Percentiles rank a stretch among this genome's conserved stretches.
Conservation (phyloP, 1,140 invertebrate species). For the Polypedilum vanderplanki region DNA sequence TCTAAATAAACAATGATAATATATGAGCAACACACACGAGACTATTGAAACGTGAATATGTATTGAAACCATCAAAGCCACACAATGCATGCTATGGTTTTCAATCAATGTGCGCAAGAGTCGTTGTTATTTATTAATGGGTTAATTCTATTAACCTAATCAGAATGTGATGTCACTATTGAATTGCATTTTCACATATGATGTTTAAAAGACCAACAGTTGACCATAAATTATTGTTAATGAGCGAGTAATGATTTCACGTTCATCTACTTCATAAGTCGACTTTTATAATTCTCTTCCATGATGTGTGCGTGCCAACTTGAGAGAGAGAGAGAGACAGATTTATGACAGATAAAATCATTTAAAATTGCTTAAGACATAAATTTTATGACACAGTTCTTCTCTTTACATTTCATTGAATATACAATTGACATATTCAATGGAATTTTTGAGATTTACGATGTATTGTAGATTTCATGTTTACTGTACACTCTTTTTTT, state of each 20-base stretch:
- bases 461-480: not conserved
- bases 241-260: not conserved
- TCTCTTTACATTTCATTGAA: not conserved
- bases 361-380: not conserved
- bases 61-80: no score
- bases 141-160: constrained; percentile 19
- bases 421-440: constrained; percentile 3
- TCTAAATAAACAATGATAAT: no score
- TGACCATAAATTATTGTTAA: constrained; percentile 3
- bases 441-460: not conserved
- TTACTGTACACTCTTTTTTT: not conserved
- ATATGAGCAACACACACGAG: no score
- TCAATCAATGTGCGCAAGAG: not conserved
- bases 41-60: no score
- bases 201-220: not conserved
- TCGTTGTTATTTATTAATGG: not conserved
- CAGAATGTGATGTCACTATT: constrained; percentile 1
- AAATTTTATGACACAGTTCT: not conserved
- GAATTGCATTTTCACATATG: not conserved
- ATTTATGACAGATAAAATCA: constrained; percentile 6
- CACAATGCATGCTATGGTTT: no score
- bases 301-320: no score
- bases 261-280: not conserved
- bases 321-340: not conserved
- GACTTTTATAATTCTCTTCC: no score